Evolutionary conservation across 2,113 vertebrate species (phyloP), one percentile per base, ranked within the genome.

Genomic region (Fulica atra): DNA sequence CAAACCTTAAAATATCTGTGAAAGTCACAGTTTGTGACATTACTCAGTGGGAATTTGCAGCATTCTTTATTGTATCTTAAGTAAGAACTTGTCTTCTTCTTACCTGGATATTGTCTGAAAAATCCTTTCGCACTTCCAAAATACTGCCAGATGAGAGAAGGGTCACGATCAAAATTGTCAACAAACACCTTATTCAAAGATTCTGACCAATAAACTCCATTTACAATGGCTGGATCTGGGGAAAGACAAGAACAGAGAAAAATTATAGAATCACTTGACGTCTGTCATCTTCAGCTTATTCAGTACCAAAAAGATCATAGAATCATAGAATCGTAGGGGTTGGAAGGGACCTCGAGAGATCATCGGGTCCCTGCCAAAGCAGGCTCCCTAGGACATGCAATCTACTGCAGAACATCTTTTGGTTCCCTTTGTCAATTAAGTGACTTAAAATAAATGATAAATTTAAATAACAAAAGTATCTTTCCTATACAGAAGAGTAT

Each of bases 101-200:
- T 97, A 99, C 99, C 99, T 95, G 99, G 99, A 86, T 99, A 99
- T 74, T 99, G 99, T 77, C 99, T 98, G 94, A 99, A 99, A 98
- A 99, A 99, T 76, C 99, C 99, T 95, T 99, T 99, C 63, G 99
- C 99, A 25, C 99, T 99, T 96, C 99, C 99, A 84, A 99, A 99
- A 96, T 99, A 99, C 79, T 99, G 99, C 99, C 99, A 99, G 93
- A 99, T 99, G 71, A 99, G 99, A 38, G 99, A 99, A 13, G 99
- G 99, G 91, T 99, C 99, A 83, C 98, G 99, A 95, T 99, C 99
- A 97, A 99, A 99, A 96, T 99, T 99, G 93, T 99, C 99, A 80
- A 99, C 99, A 93, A 99, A 99, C 46, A 99, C 99, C 95, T 99
- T 99, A 96, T 99, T 99, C 91, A 99, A 97, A n/a, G 99, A 99